Conservation (phyloP, 2,797 vertebrate genomes). For the Acridotheres tristis region DNA sequence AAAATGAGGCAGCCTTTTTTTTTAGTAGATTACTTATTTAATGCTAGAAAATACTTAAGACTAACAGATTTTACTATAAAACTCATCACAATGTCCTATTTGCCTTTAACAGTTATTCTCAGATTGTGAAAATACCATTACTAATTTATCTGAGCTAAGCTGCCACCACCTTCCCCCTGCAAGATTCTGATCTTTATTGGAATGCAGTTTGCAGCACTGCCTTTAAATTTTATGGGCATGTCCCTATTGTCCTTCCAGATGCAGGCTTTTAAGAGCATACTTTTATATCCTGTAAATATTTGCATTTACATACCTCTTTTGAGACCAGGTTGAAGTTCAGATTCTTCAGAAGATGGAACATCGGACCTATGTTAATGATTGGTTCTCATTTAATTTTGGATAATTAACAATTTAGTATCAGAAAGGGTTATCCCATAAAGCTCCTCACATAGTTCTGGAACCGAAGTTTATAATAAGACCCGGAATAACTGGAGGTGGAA, state of each 20-base stretch:
- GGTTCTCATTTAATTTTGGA: background rate
- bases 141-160: background rate
- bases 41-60: too few relatives aligned
- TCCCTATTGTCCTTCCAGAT: background rate
- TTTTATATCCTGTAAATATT: background rate
- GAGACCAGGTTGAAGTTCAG: background rate
- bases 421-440: background rate
- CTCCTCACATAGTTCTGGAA: background rate
- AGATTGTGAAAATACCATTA: background rate
- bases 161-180: accelerated
- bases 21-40: background rate
- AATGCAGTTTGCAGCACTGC: background rate
- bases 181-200: background rate
- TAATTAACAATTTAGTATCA: background rate
- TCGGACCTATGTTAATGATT: background rate
- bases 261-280: background rate
- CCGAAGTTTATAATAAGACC: background rate
- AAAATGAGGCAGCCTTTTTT: background rate
- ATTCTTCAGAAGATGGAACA: background rate
- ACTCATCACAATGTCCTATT: background rate
- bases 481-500: background rate
- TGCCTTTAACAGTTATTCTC: background rate
- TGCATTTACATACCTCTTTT: background rate
- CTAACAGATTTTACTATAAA: background rate
- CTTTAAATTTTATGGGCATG: background rate